Percentiles rank a stretch among this genome's conserved stretches.
Conservation (phyloP, 2,888 invertebrate genomes). For the Tridacna gigas region DNA sequence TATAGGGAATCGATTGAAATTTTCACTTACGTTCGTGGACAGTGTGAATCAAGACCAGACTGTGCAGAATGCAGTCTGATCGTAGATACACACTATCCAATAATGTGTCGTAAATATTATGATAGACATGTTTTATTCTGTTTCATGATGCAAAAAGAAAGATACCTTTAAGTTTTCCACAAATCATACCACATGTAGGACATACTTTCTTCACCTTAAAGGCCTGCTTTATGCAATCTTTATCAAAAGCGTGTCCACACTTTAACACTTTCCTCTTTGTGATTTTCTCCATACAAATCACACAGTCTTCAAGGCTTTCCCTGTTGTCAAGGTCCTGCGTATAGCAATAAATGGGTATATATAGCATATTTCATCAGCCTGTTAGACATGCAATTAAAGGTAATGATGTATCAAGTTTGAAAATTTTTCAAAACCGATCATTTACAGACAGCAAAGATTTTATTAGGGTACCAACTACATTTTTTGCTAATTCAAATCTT, state of each 20-base stretch:
- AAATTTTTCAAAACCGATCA: no score
- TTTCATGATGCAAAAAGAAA: neutral
- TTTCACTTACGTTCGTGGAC: no score
- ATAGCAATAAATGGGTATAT: neutral
- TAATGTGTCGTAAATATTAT: neutral
- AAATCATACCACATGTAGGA: conserved; percentile 85
- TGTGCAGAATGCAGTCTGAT: no score
- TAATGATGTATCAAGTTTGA: no score
- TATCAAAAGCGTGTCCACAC: conserved; percentile 65
- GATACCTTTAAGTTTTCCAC: conserved; percentile 52
- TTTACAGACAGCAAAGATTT: no score
- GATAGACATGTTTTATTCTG: neutral
- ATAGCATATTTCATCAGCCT: neutral
- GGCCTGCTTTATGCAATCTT: conserved; percentile 59
- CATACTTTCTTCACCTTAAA: conserved; percentile 61
- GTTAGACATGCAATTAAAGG: neutral
- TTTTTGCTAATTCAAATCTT: no score
- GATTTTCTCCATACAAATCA: conserved; percentile 62
- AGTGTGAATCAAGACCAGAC: no score
- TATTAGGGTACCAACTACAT: no score
- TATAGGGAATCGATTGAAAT: no score
- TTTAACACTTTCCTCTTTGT: conserved; percentile 44
- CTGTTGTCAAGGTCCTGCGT: neutral
- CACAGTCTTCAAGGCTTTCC: conserved; percentile 44
- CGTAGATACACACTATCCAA: no score